phyloP scores from a whole-genome alignment of 2,113 vertebrate species.

The Pogonocichla stellata region DNA sequence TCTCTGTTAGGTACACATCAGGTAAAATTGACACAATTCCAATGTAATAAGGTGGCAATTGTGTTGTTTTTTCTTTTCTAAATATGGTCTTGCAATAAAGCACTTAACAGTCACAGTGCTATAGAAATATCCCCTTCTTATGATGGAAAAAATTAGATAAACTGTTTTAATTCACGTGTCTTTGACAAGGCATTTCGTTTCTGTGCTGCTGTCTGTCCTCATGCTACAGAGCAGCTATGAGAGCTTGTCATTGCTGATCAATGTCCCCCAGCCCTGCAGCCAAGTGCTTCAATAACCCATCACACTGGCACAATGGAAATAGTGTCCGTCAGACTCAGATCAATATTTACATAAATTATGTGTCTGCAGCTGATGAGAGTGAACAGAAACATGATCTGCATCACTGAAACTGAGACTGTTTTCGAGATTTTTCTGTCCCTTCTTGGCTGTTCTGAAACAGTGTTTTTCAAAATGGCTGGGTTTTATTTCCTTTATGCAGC shows the following conservation, averaged over 20 bases:
- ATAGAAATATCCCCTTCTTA: not conserved
- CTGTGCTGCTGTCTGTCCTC: not conserved
- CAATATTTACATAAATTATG: conserved; percentile 53
- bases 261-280: conserved; percentile 29
- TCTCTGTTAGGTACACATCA: not conserved
- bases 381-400: not conserved
- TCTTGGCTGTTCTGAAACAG: not conserved
- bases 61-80: not conserved
- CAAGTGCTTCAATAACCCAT: conserved; percentile 26
- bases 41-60: not conserved
- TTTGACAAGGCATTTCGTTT: not conserved
- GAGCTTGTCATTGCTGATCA: conserved; percentile 20
- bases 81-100: not conserved
- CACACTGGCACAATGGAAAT: not conserved
- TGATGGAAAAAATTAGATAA: not conserved
- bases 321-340: conserved; percentile 53
- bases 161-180: not conserved
- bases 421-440: not conserved
- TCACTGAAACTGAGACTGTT: not conserved
- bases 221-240: not conserved
- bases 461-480: not conserved
- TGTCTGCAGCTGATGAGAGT: conserved; percentile 25
- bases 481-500: not conserved
- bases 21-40: not conserved
- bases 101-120: not conserved